Base-by-base conservation (phyloP, 1,140 invertebrate species). In the Pseudobourletiella spinata region DNA sequence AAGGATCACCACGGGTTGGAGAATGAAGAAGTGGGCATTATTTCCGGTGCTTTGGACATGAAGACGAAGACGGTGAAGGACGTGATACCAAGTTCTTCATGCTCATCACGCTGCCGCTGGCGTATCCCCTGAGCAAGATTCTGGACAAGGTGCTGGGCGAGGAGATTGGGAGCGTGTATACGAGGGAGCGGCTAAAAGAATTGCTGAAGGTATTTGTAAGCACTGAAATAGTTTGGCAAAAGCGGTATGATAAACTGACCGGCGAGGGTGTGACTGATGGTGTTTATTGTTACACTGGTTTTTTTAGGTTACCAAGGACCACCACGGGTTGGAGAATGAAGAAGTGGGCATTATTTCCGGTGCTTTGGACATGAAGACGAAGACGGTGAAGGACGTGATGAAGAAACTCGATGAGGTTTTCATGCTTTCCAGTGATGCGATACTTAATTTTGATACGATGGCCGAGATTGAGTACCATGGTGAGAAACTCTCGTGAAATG, bases 131-230 rank as follows among this genome's bases (percentile, higher is more conserved):
- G 24, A 80, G 79, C 66, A 77, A 79, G 62, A 48, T 84, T 14
- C 69, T 85, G 22, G 83, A 74, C 56, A 14, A 28, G 1, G 54
- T 83, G 51, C 72, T 84, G 6, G 82, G 83, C 6, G 74, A 77
- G 65, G 83, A 86, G 72, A 81, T 85, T 26, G 80, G 80, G 24
- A 75, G 78, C n/a, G 79, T 82, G 6, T 85, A 84, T 71, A 81
- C 81, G 58, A 73, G 83, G 57, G 82, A 85, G 64, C 77, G 82
- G 51, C 73, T 85, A 11, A 79, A 82, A 70, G 83, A 84, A 67
- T 74, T 84, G 11, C 77, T 86, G 48, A 74, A 72, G 48, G 69
- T 65, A n/a, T n/a, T n/a, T n/a, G n/a, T n/a, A n/a, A n/a, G n/a
- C n/a, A n/a, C n/a, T n/a, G n/a, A n/a, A n/a, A n/a, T n/a, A n/a